These are phyloP conservation scores for Gadopsis bispinosus DNA, from an alignment of 2,797 vertebrate species.

Conservation along the genomic window DNA sequence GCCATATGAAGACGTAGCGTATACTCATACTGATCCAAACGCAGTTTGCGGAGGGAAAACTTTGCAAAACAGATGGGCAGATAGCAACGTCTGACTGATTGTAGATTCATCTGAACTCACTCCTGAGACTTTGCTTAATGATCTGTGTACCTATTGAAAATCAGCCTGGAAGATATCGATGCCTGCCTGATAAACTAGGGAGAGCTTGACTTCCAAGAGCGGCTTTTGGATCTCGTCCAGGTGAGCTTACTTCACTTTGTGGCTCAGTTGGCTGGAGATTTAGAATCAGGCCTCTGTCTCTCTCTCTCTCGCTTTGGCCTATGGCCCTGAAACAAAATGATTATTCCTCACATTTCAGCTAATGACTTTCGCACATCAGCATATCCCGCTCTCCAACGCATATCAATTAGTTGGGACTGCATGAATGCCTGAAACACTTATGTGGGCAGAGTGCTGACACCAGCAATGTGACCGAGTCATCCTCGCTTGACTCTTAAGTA, in stretches of 20 bases:
- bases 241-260: slow-evolving; percentile 61
- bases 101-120: slow-evolving; percentile 67
- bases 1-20: slow-evolving; percentile 30
- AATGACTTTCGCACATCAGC: slow-evolving; percentile 78
- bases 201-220: slow-evolving; percentile 64
- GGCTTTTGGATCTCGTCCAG: slow-evolving; percentile 67
- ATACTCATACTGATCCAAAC: slow-evolving; percentile 31
- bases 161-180: slow-evolving; percentile 69
- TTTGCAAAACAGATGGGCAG: slow-evolving; percentile 66
- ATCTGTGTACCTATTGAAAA: slow-evolving; percentile 77
- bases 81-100: slow-evolving; percentile 54
- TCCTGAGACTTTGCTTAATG: slow-evolving; percentile 73
- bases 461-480: slow-evolving; percentile 50
- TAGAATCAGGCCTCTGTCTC: slow-evolving; percentile 37
- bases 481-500: slow-evolving; percentile 54
- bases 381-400: slow-evolving; percentile 66
- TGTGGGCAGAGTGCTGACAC: slow-evolving; percentile 70
- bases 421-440: slow-evolving; percentile 57
- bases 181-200: slow-evolving; percentile 71
- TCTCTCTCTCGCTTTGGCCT: slow-evolving; percentile 55
- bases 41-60: slow-evolving; percentile 22
- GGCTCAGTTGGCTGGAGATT: slow-evolving; percentile 62
- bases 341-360: slow-evolving; percentile 77
- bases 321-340: slow-evolving; percentile 74
- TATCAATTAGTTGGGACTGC: slow-evolving; percentile 74